Conservation (phyloP, 2,113 vertebrate species). For the Elephantulus edwardii region DNA sequence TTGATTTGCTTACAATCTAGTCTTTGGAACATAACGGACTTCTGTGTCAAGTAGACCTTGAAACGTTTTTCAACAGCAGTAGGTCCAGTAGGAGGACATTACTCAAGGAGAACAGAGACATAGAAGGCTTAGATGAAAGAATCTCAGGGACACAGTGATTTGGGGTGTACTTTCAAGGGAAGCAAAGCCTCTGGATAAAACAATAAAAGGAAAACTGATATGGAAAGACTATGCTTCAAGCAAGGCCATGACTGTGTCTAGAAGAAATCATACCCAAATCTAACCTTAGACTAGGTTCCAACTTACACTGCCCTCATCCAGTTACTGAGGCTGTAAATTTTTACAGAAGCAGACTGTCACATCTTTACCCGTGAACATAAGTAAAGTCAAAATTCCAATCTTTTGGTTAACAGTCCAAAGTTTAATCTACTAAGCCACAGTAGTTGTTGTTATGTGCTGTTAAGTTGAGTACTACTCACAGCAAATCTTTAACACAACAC, state of each 20-base stretch:
- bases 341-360: too few species aligned
- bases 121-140: neutral
- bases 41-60: neutral
- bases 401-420: too few species aligned
- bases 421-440: too few species aligned
- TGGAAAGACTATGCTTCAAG: neutral
- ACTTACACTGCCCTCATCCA: too few species aligned
- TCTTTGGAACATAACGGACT: neutral
- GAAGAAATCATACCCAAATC: neutral
- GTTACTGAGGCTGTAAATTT: too few species aligned
- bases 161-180: neutral
- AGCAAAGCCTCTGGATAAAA: neutral
- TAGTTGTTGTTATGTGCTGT: too few species aligned
- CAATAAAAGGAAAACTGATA: neutral
- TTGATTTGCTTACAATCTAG: neutral
- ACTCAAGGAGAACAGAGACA: neutral
- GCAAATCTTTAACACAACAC: too few species aligned
- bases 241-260: neutral
- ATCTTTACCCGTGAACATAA: too few species aligned
- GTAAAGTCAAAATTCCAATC: too few species aligned
- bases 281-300: too few species aligned
- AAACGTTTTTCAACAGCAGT: neutral
- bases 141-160: neutral
- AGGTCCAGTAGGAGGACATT: neutral
- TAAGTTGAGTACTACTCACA: too few species aligned